A percentile compares a stretch with the other conserved stretches of the same genome.
phyloP scores from a whole-genome alignment of 2,797 vertebrate species.

The Lemur catta region DNA sequence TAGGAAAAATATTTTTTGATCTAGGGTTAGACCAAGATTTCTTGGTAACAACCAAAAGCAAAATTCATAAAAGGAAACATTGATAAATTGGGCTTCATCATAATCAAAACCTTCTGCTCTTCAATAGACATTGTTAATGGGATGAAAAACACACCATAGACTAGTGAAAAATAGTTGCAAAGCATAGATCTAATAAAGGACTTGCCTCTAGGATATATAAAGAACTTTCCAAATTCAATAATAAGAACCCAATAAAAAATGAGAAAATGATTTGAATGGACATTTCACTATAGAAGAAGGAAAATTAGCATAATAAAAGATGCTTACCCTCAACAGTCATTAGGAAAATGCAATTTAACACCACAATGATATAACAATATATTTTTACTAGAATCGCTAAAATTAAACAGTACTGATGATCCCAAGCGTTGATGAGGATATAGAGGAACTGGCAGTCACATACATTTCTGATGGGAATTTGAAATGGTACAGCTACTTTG shows the following conservation, averaged over 20 bases:
- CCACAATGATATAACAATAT: not conserved
- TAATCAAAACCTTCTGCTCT: not conserved
- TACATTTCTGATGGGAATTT: not conserved
- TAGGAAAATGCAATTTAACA: conserved; percentile 16
- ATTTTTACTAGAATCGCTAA: not conserved
- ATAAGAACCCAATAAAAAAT: not conserved
- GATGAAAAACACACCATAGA: not conserved
- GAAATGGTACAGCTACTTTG: not conserved
- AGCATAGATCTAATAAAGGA: not conserved
- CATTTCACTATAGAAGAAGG: not conserved
- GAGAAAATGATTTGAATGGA: not conserved
- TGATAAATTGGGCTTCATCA: not conserved
- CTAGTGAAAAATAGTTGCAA: not conserved
- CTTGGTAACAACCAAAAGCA: not conserved
- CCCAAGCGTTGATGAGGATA: not conserved
- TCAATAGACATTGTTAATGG: not conserved
- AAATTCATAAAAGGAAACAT: not conserved
- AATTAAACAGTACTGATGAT: not conserved
- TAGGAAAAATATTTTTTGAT: not conserved
- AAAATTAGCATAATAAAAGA: conserved; percentile 11
- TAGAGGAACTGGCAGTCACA: not conserved
- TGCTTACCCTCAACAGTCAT: not conserved
- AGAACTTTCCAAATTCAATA: not conserved
- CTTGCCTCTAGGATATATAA: not conserved
- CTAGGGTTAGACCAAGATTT: not conserved